phyloP scores from a whole-genome alignment of 2,113 vertebrate genomes.

The Corythoichthys intestinalis region DNA sequence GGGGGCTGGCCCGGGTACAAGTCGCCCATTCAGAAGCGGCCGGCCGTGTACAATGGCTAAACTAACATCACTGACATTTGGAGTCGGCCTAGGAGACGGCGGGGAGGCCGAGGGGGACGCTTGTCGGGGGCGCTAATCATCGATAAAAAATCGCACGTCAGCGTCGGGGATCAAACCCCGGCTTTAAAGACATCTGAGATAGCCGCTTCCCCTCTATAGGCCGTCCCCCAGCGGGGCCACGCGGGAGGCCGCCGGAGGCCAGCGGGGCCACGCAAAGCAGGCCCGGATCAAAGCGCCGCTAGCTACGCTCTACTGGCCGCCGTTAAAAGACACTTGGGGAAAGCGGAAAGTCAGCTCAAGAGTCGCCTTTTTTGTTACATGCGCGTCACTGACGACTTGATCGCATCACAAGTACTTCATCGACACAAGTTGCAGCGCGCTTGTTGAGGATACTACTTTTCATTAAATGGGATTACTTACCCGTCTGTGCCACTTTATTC shows the following conservation, averaged over 20 bases:
- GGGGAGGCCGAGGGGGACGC: conserved; percentile 19
- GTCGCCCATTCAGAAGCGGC: conserved; percentile 75
- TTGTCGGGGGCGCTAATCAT: conserved; percentile 57
- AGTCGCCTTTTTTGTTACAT: not conserved
- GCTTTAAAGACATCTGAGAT: conserved; percentile 58
- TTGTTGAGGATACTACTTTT: not conserved
- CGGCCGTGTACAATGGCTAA: conserved; percentile 81
- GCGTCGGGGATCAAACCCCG: conserved; percentile 46
- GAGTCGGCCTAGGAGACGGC: conserved; percentile 61
- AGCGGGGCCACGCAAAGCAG: conserved; percentile 35
- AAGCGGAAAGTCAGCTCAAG: not conserved
- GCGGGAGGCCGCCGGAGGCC: conserved; percentile 21
- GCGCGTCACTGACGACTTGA: not conserved
- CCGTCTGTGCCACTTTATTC: too few relatives aligned
- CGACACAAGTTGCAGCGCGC: not conserved
- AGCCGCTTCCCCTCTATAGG: conserved; percentile 31
- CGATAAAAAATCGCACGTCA: conserved; percentile 71
- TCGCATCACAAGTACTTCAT: not conserved
- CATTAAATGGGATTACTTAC: not conserved
- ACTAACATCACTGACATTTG: conserved; percentile 81
- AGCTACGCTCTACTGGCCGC: conserved; percentile 32
- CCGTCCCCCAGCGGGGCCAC: conserved; percentile 9
- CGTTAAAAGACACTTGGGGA: conserved; percentile 33
- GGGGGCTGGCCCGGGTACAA: conserved; percentile 76
- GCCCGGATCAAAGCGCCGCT: conserved; percentile 55